Conservation (phyloP, 2,888 invertebrate genomes). For the Globia sparganii region DNA sequence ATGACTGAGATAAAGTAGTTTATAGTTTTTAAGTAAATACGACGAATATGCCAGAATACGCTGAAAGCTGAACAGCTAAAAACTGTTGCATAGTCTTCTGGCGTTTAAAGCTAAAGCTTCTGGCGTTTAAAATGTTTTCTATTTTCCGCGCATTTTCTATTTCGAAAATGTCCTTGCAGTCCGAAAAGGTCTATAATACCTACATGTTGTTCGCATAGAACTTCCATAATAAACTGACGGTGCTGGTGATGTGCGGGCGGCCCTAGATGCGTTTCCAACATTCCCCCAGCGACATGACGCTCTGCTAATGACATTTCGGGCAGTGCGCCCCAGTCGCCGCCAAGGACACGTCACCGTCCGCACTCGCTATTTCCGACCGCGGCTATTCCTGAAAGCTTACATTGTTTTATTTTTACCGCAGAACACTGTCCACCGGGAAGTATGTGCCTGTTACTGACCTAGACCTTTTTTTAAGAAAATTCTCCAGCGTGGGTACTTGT, state of each 20-base stretch:
- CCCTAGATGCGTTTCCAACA: constrained; percentile 61
- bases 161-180: background rate
- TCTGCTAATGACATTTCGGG: constrained; percentile 84
- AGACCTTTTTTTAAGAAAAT: constrained; percentile 40
- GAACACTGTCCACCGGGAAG: constrained; percentile 84
- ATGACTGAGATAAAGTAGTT: constrained; percentile 48
- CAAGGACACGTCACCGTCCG: constrained; percentile 87
- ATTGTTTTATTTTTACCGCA: constrained; percentile 88
- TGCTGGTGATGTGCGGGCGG: constrained; percentile 2
- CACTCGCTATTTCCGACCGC: constrained; percentile 83
- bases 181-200: background rate
- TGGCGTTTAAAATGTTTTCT: constrained; percentile 23
- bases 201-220: background rate
- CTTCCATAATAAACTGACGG: background rate
- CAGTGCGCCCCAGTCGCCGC: constrained; percentile 76
- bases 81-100: constrained; percentile 3
- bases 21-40: constrained; percentile 37
- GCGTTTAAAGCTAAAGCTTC: background rate
- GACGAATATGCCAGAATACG: constrained; percentile 17
- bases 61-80: constrained; percentile 9
- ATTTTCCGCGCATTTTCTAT: constrained; percentile 10
- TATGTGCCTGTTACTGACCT: constrained; percentile 73
- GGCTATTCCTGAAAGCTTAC: constrained; percentile 88
- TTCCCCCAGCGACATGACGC: constrained; percentile 70
- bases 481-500: constrained; percentile 3